Conservation (phyloP, 2,888 invertebrate species). For the Caenorhabditis panamensis region DNA sequence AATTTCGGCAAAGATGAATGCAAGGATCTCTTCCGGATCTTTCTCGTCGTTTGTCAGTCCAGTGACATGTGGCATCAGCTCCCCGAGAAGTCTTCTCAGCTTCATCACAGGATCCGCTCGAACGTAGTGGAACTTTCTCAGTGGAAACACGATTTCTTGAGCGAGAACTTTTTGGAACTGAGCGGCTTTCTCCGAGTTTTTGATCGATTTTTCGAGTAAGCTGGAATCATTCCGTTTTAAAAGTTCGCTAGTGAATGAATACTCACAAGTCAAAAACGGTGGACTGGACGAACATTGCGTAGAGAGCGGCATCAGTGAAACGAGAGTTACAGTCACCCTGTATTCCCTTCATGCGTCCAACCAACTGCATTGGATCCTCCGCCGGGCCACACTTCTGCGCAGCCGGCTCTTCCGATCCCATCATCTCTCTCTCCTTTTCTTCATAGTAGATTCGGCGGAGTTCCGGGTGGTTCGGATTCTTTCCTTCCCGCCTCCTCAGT, state of each 20-base stretch:
- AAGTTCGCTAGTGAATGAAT: too few species aligned
- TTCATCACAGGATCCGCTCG: slow-evolving; percentile 97
- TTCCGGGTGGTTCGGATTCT: too few species aligned
- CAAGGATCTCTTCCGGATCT: slow-evolving; percentile 98
- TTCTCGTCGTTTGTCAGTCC: slow-evolving; percentile 88
- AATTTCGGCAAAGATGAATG: slow-evolving; percentile 92
- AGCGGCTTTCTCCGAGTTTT: slow-evolving; percentile 71
- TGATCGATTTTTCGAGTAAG: slow-evolving; percentile 86
- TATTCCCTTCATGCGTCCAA: slow-evolving; percentile 74
- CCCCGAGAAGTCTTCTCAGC: slow-evolving; percentile 90
- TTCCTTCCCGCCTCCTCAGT: too few species aligned
- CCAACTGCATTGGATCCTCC: slow-evolving; percentile 56
- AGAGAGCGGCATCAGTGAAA: slow-evolving; percentile 96
- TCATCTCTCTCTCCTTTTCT: too few species aligned
- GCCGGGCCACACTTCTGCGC: slow-evolving; percentile 62
- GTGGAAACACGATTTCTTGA: slow-evolving; percentile 96
- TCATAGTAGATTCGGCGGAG: too few species aligned
- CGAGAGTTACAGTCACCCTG: slow-evolving; percentile 98
- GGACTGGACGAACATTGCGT: slow-evolving; percentile 97
- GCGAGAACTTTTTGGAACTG: slow-evolving; percentile 85
- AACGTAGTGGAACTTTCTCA: slow-evolving; percentile 92
- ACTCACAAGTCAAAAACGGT: slow-evolving; percentile 71
- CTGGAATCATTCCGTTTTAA: too few species aligned
- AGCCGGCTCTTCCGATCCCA: too few species aligned
- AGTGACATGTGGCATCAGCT: slow-evolving; percentile 89